These are phyloP conservation scores for Passerculus sandwichensis DNA, from an alignment of 2,797 vertebrate genomes.

Conservation along the genomic window DNA sequence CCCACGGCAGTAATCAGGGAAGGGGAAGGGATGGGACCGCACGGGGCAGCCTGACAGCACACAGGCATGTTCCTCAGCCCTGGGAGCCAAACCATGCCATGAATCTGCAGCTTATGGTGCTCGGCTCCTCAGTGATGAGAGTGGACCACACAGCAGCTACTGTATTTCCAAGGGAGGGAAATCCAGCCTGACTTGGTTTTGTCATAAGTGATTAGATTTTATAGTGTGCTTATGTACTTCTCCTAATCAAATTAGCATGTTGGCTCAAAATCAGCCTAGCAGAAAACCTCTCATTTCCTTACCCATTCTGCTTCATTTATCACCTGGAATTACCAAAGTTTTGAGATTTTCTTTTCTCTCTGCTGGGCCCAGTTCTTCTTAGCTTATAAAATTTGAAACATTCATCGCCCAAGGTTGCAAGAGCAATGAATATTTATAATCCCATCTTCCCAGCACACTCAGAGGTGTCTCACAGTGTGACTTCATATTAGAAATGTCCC, in stretches of 20 bases:
- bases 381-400: slow-evolving; percentile 37
- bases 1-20: too few species aligned
- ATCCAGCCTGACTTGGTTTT: neutral
- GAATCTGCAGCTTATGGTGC: fast-evolving
- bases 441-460: slow-evolving; percentile 33
- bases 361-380: neutral
- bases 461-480: slow-evolving; percentile 55
- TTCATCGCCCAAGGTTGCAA: slow-evolving; percentile 46
- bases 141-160: neutral
- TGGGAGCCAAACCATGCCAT: neutral
- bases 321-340: slow-evolving; percentile 2
- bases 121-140: neutral
- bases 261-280: slow-evolving; percentile 26
- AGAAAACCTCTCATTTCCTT: slow-evolving; percentile 41
- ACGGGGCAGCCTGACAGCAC: neutral
- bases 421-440: slow-evolving; percentile 67
- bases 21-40: neutral
- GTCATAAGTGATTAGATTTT: slow-evolving; percentile 3
- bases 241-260: slow-evolving; percentile 30
- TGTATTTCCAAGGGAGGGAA: neutral
- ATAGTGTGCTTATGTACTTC: neutral
- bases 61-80: neutral
- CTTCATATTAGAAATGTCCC: slow-evolving; percentile 58
- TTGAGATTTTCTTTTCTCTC: neutral
- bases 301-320: slow-evolving; percentile 15